Evolutionary conservation across 2,888 invertebrate species (phyloP).

Genomic region (Eupithecia exiguata): DNA sequence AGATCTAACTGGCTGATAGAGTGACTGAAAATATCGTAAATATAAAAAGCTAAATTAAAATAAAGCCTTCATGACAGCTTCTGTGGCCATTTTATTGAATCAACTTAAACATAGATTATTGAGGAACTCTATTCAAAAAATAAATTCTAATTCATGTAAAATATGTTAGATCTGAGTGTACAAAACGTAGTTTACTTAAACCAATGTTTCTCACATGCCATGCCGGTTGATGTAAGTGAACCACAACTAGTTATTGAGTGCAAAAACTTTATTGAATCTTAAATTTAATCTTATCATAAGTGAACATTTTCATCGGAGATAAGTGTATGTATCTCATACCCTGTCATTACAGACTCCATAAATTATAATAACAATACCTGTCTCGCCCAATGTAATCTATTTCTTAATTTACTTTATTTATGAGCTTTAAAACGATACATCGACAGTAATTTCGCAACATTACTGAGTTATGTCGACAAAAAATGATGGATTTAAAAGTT

Average conservation of each 20-base stretch:
- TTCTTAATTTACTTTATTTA: slow-evolving; percentile 58
- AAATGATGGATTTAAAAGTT: slow-evolving; percentile 44
- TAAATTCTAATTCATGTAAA: not conserved
- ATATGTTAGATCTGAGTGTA: too few species aligned
- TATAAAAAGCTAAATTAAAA: too few species aligned
- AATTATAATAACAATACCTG: slow-evolving; percentile 55
- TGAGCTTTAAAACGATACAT: slow-evolving; percentile 44
- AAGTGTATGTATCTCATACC: slow-evolving; percentile 36
- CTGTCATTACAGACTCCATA: slow-evolving; percentile 53
- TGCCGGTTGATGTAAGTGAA: not conserved
- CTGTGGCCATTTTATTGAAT: not conserved
- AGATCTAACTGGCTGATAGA: too few species aligned
- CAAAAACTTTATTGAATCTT: slow-evolving; percentile 23
- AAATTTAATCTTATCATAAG: slow-evolving; percentile 46
- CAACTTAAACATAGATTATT: not conserved
- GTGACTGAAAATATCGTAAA: too few species aligned
- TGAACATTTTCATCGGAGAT: slow-evolving; percentile 46
- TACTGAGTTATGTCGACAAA: slow-evolving; percentile 54
- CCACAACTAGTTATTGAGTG: slow-evolving; percentile 5
- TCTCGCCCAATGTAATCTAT: slow-evolving; percentile 47
- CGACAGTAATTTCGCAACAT: slow-evolving; percentile 52
- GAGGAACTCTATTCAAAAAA: not conserved
- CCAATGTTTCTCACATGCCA: not conserved
- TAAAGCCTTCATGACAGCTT: not conserved
- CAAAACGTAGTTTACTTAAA: not conserved